These are phyloP conservation scores for Dorcus hopei DNA, from an alignment of 2,888 invertebrate genomes.

Conservation along the genomic window DNA sequence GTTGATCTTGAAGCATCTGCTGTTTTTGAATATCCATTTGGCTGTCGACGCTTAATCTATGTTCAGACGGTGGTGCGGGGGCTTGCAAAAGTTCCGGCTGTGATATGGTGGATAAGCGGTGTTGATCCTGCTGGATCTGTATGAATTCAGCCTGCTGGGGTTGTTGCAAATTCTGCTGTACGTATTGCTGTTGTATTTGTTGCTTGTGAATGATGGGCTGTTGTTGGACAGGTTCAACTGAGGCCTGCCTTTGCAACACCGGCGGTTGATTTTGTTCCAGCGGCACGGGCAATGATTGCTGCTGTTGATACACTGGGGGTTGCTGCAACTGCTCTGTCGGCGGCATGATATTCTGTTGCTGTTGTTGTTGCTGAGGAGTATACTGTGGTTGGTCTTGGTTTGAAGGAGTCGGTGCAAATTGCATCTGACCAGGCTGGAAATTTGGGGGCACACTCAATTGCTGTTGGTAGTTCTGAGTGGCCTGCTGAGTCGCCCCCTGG, in stretches of 20 bases:
- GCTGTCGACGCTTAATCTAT: conserved; percentile 43
- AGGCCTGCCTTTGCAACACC: conserved; percentile 25
- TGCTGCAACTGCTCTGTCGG: conserved; percentile 18
- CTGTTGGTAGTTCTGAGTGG: conserved; percentile 12
- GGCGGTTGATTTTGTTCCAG: conserved; percentile 17
- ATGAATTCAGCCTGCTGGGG: conserved; percentile 40
- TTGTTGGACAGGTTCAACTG: conserved; percentile 31
- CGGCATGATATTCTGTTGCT: conserved; percentile 44
- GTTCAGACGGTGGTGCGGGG: conserved; percentile 26
- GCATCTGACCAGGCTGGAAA: conserved; percentile 41
- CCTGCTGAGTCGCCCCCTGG: conserved; percentile 33
- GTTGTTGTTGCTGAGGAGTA: conserved; percentile 25
- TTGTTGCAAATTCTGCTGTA: conserved; percentile 40
- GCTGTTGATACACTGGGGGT: conserved; percentile 16
- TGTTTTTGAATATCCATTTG: conserved; percentile 41
- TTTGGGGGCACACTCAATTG: conserved; percentile 20
- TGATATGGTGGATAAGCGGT: conserved; percentile 43
- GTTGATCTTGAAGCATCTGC: conserved; percentile 36
- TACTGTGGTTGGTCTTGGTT: conserved; percentile 21
- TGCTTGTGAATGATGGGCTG: conserved; percentile 41
- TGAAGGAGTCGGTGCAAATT: conserved; percentile 7
- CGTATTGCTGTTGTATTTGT: conserved; percentile 38
- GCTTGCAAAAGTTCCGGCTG: conserved; percentile 42
- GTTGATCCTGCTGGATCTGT: conserved; percentile 39
- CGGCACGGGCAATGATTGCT: conserved; percentile 21